phyloP scores from a whole-genome alignment of 2,797 vertebrate genomes.

The Sternotherus odoratus region DNA sequence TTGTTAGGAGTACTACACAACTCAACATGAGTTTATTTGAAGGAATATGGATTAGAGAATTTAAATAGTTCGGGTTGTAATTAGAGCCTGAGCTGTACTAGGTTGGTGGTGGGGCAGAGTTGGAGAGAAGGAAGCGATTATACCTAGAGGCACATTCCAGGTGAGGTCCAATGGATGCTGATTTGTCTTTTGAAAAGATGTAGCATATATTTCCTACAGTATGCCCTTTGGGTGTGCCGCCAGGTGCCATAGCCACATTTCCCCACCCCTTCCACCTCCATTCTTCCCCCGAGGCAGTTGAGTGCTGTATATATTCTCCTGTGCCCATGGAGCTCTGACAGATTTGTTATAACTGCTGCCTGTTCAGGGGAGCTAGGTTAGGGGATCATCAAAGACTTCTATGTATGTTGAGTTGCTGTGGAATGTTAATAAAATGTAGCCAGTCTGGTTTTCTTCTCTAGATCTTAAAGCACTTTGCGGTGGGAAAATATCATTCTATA shows the following conservation, averaged over 20 bases:
- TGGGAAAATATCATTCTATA: neutral
- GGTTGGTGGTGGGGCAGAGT: neutral
- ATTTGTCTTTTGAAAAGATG: neutral
- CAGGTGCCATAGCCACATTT: neutral
- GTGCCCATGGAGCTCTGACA: neutral
- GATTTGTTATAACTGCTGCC: neutral
- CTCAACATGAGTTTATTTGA: neutral
- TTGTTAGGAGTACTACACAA: neutral
- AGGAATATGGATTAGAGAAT: neutral
- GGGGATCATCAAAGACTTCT: neutral
- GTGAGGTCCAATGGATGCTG: neutral
- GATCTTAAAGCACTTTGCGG: neutral
- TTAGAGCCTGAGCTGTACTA: neutral
- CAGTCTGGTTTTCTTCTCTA: neutral
- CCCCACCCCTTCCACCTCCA: neutral
- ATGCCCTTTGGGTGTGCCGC: neutral
- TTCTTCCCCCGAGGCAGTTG: slow-evolving; percentile 30
- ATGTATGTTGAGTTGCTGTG: neutral
- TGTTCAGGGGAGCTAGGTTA: neutral
- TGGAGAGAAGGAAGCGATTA: neutral
- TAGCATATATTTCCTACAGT: neutral
- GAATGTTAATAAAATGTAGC: neutral
- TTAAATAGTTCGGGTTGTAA: slow-evolving; percentile 6
- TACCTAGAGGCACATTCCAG: neutral
- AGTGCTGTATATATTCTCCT: neutral